These are phyloP conservation scores for Nothocercus nigrocapillus DNA, from an alignment of 2,113 vertebrate genomes.

Conservation along the genomic window DNA sequence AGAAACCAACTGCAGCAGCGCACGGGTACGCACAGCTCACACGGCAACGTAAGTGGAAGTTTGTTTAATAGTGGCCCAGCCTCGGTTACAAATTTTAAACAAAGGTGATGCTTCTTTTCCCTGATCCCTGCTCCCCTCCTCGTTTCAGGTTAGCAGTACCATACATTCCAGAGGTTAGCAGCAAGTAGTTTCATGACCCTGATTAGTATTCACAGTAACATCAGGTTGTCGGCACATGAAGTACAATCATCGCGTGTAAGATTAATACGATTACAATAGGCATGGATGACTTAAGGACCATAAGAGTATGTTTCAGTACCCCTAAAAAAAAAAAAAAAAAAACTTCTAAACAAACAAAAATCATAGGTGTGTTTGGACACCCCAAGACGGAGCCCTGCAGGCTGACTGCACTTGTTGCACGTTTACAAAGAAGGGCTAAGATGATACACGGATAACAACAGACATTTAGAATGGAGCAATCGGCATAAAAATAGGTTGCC, in stretches of 20 bases:
- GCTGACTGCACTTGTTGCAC: background rate
- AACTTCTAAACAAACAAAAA: conserved; percentile 65
- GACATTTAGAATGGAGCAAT: conserved; percentile 53
- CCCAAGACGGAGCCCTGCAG: conserved; percentile 50
- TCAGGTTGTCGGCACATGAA: conserved; percentile 19
- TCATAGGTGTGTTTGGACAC: background rate
- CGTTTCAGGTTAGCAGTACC: background rate
- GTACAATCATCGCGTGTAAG: background rate
- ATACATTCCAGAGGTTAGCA: conserved; percentile 22
- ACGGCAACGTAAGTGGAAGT: fast-evolving
- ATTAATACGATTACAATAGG: background rate
- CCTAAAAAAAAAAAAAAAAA: conserved; percentile 52
- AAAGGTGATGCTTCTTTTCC: fast-evolving
- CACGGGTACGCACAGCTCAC: fast-evolving
- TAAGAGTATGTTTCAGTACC: background rate
- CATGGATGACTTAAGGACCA: conserved; percentile 29
- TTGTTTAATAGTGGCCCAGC: fast-evolving
- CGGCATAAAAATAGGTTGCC: background rate
- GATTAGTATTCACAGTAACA: conserved; percentile 46
- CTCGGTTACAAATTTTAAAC: background rate
- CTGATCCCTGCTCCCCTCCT: background rate
- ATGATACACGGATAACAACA: background rate
- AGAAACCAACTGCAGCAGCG: background rate
- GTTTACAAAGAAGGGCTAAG: background rate
- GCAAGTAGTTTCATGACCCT: conserved; percentile 7